A percentile compares a stretch with the other conserved stretches of the same genome.
These are phyloP conservation scores for Coelogynopora nodosa DNA, from an alignment of 2,888 invertebrate species.

Conservation along the genomic window DNA sequence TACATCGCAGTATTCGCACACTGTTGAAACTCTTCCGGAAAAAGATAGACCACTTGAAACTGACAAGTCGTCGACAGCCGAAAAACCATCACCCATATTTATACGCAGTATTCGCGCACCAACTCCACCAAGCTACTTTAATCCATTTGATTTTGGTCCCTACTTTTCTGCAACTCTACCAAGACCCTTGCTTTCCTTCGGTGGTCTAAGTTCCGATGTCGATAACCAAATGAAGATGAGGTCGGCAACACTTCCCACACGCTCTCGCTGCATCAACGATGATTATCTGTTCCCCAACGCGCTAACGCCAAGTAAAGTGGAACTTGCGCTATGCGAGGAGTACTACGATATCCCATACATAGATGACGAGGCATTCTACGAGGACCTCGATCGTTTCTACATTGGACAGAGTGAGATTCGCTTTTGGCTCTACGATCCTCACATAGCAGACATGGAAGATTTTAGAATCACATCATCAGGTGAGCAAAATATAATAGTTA, in stretches of 20 bases:
- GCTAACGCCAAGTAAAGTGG: conserved; percentile 26
- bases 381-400: conserved; percentile 1
- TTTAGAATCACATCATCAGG: background rate
- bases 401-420: conserved; percentile 13
- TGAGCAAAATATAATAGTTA: no score
- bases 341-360: conserved; percentile 28
- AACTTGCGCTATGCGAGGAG: background rate
- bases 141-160: background rate
- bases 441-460: background rate
- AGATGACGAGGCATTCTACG: background rate
- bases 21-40: background rate
- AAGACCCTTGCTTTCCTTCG: background rate
- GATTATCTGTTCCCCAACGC: conserved; percentile 26
- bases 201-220: no score
- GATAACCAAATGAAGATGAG: background rate
- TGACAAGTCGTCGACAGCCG: background rate
- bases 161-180: background rate
- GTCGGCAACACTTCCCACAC: background rate
- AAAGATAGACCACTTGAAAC: background rate
- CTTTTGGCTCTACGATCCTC: conserved; percentile 12
- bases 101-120: background rate
- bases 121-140: background rate
- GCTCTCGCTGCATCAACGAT: background rate
- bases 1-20: background rate
- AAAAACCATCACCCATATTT: background rate